Percentiles rank a stretch among this genome's conserved stretches.
These are phyloP conservation scores for Toxotes lorentzi DNA, from an alignment of 2,797 vertebrate species.

Conservation along the genomic window DNA sequence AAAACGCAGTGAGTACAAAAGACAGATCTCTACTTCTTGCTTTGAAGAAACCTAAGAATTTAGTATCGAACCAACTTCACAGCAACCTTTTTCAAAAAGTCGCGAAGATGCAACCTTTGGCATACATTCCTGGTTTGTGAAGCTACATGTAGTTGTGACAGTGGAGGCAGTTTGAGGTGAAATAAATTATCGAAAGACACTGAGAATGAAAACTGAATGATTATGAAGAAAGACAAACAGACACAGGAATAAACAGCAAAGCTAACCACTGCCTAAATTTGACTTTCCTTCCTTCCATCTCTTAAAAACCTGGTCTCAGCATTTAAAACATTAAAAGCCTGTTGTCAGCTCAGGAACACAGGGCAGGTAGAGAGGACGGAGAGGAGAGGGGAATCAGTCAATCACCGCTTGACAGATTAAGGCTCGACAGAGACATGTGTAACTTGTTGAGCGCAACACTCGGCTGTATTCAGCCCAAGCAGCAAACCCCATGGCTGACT, in stretches of 20 bases:
- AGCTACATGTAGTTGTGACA: not conserved
- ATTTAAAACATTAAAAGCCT: constrained; percentile 50
- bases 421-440: constrained; percentile 35
- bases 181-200: not conserved
- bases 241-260: constrained; percentile 8
- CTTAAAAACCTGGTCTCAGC: constrained; percentile 9
- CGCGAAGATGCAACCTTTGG: not conserved
- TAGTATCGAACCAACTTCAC: not conserved
- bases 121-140: not conserved
- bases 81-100: not conserved
- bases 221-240: not conserved
- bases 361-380: constrained; percentile 16
- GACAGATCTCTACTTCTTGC: not conserved
- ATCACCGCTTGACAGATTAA: constrained; percentile 35
- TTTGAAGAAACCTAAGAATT: constrained; percentile 9
- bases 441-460: constrained; percentile 35
- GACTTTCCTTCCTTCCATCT: not conserved
- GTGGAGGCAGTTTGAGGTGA: not conserved
- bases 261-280: not conserved
- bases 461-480: constrained; percentile 5
- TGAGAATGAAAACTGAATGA: not conserved
- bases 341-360: constrained; percentile 26
- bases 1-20: constrained; percentile 28
- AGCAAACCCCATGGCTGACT: constrained; percentile 15
- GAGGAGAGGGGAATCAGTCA: constrained; percentile 5